Evolutionary conservation across 2,797 vertebrate species (phyloP), one percentile per base, ranked within the genome.

Genomic region (Falco naumanni): DNA sequence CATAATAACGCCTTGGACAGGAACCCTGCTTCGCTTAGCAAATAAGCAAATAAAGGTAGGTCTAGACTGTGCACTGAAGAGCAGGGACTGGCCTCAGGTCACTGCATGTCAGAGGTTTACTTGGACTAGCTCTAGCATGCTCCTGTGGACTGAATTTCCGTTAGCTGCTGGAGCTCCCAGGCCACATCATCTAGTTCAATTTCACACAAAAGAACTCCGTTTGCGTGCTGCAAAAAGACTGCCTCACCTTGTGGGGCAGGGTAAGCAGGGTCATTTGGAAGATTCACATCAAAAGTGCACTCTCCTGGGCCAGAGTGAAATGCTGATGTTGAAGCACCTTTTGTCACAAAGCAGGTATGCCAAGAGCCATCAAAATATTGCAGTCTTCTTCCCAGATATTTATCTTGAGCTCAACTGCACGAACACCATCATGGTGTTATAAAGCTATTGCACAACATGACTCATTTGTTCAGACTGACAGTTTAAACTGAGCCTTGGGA

Each of bases 341-440:
- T 68, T 83, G 88, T 91, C 92, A 83, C 29, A 84, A 89, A 84
- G 81, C 71, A 93, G 50, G 22, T 77, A 66, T 51, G 81, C 50
- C 92, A 65, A 61, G 71, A 93, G 75, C 61, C 92, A 80, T 87
- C 88, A 76, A 56, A 91, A 45, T 54, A 68, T 8, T 78, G 68
- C 71, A 87, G 68, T 51, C 96, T 82, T 78, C 68, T 68, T 83
- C 65, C 79, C 84, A 93, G 93, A 94, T 95, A 13, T 37, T 75
- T 75, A 94, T 93, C 96, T 85, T 37, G 45, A 89, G 75, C 88
- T 93, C 43, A 11, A 65, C 93, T 54, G 84, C 94, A 93, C 10
- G 16, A 90, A 93, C 94, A 57, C 71, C 54, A 54, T 26, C 92
- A 24, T 56, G 0, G 3, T 1, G 13, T 28, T 65, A 34, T 11